Base-by-base conservation (phyloP, 1,140 invertebrate genomes). In the Planococcus citri region DNA sequence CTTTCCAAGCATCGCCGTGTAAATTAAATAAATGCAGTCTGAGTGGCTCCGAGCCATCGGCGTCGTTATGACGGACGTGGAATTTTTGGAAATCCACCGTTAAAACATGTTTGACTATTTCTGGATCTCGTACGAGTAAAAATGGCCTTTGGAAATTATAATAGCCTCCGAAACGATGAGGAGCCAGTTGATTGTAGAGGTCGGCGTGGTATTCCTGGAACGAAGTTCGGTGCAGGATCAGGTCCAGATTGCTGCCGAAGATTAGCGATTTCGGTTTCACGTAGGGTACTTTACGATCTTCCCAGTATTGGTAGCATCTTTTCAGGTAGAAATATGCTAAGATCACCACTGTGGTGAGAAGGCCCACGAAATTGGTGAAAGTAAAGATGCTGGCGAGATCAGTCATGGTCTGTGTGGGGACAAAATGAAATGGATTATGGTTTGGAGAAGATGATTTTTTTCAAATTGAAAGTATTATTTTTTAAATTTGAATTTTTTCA, bases 21-120 rank as follows among this genome's bases (percentile, higher is more conserved):
- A 77, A 41, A 33, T 71, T 70, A 27, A 75, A 76, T 20, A 76
- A 58, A 69, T 76, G 72, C 1, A 69, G 68, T 1, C 70, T 64
- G 8, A 77, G 58, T 10, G 73, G 75, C 51, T 77, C 75, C 0
- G 68, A 24, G 25, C 73, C 37, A 58, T 75, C 74, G 8, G 74
- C 33, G 58, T 72, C 72, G 10, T 74, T 24, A 0, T 72, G 72
- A 27, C 74, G 73, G 68, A 76, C 76, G 9, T 68, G 67, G 68
- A 79, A 79, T 61, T 73, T 68, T 10, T 71, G 60, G 71, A 79
- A 79, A 68, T 79, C 78, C 70, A 75, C 76, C 1, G 77, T 73
- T 21, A 78, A 51, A 10, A 79, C 69, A 33, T 38, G 68, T n/a
- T 75, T 74, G 14, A 78, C 72, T 0, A 78, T 24, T 25, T 77